A percentile compares a stretch with the other conserved stretches of the same genome.
Evolutionary conservation across 2,113 vertebrate species (phyloP).

Genomic region (Ariopsis seemanni): DNA sequence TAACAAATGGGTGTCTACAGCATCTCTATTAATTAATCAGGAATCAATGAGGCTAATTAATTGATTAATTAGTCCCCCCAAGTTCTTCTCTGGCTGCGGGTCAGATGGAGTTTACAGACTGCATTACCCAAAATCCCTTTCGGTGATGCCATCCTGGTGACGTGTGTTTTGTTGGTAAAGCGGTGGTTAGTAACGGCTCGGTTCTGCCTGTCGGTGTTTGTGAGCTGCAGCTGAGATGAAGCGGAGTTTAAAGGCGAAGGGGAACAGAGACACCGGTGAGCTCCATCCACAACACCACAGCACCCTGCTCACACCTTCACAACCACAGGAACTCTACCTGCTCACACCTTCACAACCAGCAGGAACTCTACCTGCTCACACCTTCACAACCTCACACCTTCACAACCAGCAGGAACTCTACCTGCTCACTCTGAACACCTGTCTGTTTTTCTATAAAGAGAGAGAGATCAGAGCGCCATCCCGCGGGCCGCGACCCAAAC

Average conservation of each 20-base stretch:
- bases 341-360: too few species aligned
- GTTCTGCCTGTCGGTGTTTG: background rate
- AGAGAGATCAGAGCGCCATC: background rate
- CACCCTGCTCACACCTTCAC: background rate
- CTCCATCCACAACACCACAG: background rate
- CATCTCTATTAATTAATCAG: too few species aligned
- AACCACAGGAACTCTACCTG: too few species aligned
- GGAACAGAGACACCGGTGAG: background rate
- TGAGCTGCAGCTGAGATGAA: background rate
- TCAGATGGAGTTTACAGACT: too few species aligned
- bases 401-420: too few species aligned
- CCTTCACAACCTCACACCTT: too few species aligned
- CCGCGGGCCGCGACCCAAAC: slow-evolving; percentile 34
- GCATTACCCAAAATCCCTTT: slow-evolving; percentile 31
- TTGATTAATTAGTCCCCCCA: too few species aligned
- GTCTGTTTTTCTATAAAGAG: background rate
- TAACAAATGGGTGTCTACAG: background rate
- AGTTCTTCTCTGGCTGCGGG: too few species aligned
- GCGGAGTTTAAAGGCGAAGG: background rate
- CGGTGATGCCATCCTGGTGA: background rate
- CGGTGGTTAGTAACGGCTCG: too few species aligned
- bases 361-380: too few species aligned
- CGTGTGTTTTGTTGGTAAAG: slow-evolving; percentile 9
- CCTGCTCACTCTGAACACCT: background rate
- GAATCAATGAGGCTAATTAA: too few species aligned